Percentiles rank a stretch among this genome's conserved stretches.
phyloP scores from a whole-genome alignment of 2,113 vertebrate genomes.

The Lichenostomus cassidix region DNA sequence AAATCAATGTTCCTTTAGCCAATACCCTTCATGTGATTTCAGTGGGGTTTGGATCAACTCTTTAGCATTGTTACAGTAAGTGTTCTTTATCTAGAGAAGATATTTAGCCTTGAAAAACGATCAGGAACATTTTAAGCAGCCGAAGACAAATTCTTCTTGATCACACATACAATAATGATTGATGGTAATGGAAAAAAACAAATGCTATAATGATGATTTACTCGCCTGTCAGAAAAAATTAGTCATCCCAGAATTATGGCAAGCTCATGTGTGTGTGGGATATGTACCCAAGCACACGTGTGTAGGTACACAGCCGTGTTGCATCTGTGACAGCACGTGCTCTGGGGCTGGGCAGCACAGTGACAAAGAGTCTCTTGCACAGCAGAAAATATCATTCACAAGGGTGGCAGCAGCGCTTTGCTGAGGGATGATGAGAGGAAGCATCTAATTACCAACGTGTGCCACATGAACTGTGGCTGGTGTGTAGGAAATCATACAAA shows the following conservation, averaged over 20 bases:
- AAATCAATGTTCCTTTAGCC: conserved; percentile 25
- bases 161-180: conserved; percentile 37
- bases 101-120: conserved; percentile 33
- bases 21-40: not conserved
- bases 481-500: not conserved
- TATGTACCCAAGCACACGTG: not conserved
- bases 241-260: not conserved
- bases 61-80: not conserved
- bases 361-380: not conserved
- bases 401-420: not conserved
- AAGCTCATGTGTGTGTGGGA: not conserved
- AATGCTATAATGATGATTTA: conserved; percentile 48
- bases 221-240: conserved; percentile 47
- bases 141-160: conserved; percentile 47
- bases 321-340: not conserved
- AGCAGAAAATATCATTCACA: not conserved
- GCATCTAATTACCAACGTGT: not conserved
- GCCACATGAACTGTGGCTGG: rapidly evolving
- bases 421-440: not conserved
- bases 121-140: conserved; percentile 34
- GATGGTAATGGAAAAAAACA: conserved; percentile 56
- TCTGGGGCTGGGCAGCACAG: not conserved
- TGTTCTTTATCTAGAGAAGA: conserved; percentile 38
- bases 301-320: not conserved
- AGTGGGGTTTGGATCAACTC: not conserved